phyloP scores from a whole-genome alignment of 2,113 vertebrate genomes.

The Nycticebus coucang region DNA sequence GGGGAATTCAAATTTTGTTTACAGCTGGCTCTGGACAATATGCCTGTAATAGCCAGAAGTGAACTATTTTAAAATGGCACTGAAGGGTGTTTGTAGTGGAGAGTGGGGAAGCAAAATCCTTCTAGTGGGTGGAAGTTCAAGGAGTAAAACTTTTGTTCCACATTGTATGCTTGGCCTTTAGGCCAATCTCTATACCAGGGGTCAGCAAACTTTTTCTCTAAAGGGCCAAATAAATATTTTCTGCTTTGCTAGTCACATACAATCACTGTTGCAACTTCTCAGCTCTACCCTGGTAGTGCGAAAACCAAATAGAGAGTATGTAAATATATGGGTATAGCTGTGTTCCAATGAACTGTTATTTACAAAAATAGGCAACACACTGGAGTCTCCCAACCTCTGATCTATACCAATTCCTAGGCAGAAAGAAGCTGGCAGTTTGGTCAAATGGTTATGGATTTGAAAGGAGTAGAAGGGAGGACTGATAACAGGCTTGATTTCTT shows the following conservation, averaged over 20 bases:
- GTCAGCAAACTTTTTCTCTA: not conserved
- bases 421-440: not conserved
- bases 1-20: not conserved
- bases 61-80: not conserved
- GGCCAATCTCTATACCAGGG: not conserved
- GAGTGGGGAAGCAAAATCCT: not conserved
- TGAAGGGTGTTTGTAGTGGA: not conserved
- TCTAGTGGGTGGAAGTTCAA: constrained; percentile 12
- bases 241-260: not conserved
- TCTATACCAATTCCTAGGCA: not conserved
- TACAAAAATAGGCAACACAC: not conserved
- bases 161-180: not conserved
- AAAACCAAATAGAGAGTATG: not conserved
- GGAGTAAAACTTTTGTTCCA: not conserved
- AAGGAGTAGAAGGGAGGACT: not conserved
- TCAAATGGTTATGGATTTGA: not conserved
- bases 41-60: not conserved
- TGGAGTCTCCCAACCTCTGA: constrained; percentile 22
- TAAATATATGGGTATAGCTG: not conserved
- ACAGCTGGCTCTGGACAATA: not conserved
- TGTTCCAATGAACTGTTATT: not conserved
- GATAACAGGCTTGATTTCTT: constrained; percentile 24
- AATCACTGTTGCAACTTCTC: not conserved
- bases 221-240: not conserved
- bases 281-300: not conserved